phyloP scores from a whole-genome alignment of 2,113 vertebrate genomes.

The Antennarius striatus region DNA sequence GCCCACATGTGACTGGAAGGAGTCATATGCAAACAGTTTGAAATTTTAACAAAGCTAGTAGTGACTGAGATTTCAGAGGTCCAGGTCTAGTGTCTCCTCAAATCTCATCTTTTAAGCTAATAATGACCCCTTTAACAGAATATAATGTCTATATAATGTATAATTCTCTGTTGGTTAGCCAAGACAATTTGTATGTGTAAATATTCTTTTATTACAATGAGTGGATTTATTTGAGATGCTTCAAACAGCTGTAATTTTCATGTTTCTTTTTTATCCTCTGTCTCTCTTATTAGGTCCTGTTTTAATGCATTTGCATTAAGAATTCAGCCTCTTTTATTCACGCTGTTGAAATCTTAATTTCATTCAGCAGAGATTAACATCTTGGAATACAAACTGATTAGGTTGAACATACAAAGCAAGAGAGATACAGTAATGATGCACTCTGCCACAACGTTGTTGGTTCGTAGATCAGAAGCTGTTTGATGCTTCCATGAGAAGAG shows the following conservation, averaged over 20 bases:
- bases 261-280: not conserved
- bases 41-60: not conserved
- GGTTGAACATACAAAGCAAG: conserved; percentile 17
- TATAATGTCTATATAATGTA: conserved; percentile 6
- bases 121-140: conserved; percentile 7
- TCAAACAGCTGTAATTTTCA: too few relatives aligned
- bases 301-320: not conserved
- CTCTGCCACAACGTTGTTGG: too few relatives aligned
- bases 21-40: not conserved
- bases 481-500: not conserved
- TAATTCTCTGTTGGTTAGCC: conserved; percentile 22
- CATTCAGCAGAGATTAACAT: not conserved
- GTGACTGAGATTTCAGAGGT: conserved; percentile 9
- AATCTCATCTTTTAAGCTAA: conserved; percentile 19
- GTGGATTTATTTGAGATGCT: not conserved
- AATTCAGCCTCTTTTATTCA: not conserved
- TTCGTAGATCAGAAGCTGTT: conserved; percentile 6
- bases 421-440: conserved; percentile 3
- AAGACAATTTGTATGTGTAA: conserved; percentile 17
- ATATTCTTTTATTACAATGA: conserved; percentile 1
- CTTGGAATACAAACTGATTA: too few relatives aligned
- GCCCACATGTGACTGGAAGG: conserved; percentile 6
- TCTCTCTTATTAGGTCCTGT: not conserved
- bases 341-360: conserved; percentile 1
- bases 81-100: conserved; percentile 10